Conservation (phyloP, 2,888 invertebrate species). For the Plagodis pulveraria region DNA sequence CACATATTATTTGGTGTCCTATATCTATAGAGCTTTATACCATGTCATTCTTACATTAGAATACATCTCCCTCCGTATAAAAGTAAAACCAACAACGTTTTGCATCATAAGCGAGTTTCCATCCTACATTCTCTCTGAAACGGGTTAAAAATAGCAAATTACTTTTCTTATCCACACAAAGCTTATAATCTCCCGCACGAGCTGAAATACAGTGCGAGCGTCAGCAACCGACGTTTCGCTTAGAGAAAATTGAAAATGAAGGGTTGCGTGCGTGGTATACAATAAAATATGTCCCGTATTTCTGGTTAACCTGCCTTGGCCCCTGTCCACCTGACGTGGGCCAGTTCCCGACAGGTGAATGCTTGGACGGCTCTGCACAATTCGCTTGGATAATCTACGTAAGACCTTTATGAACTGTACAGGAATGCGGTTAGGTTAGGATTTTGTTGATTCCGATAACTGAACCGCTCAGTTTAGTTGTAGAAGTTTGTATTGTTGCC, state of each 20-base stretch:
- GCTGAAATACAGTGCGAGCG: slow-evolving; percentile 28
- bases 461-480: slow-evolving; percentile 2
- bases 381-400: slow-evolving; percentile 27
- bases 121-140: slow-evolving; percentile 7
- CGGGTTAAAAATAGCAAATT: slow-evolving; percentile 24
- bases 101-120: background rate
- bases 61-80: background rate
- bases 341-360: slow-evolving; percentile 32
- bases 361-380: slow-evolving; percentile 33
- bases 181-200: slow-evolving; percentile 24
- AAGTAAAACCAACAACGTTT: background rate
- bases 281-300: slow-evolving; percentile 44
- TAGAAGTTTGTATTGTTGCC: background rate
- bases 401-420: slow-evolving; percentile 25
- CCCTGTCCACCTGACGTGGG: slow-evolving; percentile 38
- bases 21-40: too few relatives aligned
- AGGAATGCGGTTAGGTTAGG: slow-evolving; percentile 16
- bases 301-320: slow-evolving; percentile 36
- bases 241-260: slow-evolving; percentile 45
- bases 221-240: slow-evolving; percentile 35
- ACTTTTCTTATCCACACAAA: slow-evolving; percentile 26
- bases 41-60: too few relatives aligned
- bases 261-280: slow-evolving; percentile 43
- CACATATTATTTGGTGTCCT: too few relatives aligned
- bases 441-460: slow-evolving; percentile 2